These are phyloP conservation scores for Mastacembelus armatus DNA, from an alignment of 2,797 vertebrate species.

Conservation along the genomic window DNA sequence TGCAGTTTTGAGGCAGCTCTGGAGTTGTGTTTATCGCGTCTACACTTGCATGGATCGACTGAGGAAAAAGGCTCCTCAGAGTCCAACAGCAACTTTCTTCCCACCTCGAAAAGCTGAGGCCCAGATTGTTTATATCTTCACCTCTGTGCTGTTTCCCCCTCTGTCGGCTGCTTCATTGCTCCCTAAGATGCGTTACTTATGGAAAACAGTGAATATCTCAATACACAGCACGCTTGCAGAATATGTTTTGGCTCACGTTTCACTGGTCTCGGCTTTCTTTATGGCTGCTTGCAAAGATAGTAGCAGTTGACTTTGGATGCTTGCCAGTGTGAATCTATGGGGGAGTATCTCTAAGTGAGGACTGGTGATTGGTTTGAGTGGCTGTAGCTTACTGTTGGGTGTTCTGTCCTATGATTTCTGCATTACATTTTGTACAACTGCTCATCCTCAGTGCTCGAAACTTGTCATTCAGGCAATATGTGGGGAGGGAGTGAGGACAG, in stretches of 20 bases:
- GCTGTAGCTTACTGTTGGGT: slow-evolving; percentile 59
- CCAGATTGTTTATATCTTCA: slow-evolving; percentile 75
- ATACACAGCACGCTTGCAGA: slow-evolving; percentile 75
- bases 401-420: slow-evolving; percentile 68
- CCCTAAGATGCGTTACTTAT: slow-evolving; percentile 77
- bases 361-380: slow-evolving; percentile 76
- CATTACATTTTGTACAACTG: slow-evolving; percentile 48
- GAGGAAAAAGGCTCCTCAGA: slow-evolving; percentile 40
- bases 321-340: slow-evolving; percentile 74
- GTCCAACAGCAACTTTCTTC: slow-evolving; percentile 65
- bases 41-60: slow-evolving; percentile 40
- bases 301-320: slow-evolving; percentile 72
- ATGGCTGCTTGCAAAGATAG: slow-evolving; percentile 78
- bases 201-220: slow-evolving; percentile 82
- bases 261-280: slow-evolving; percentile 72
- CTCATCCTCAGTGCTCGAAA: slow-evolving; percentile 56
- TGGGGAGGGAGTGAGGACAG: slow-evolving; percentile 48
- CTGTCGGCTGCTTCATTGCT: slow-evolving; percentile 73
- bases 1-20: slow-evolving; percentile 43
- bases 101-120: slow-evolving; percentile 59
- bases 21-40: slow-evolving; percentile 58
- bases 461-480: slow-evolving; percentile 53
- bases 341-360: slow-evolving; percentile 71
- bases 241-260: slow-evolving; percentile 79
- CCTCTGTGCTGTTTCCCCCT: slow-evolving; percentile 56